A percentile compares a stretch with the other conserved stretches of the same genome.
Evolutionary conservation across 2,113 vertebrate species (phyloP).

Genomic region (Neoarius graeffei): DNA sequence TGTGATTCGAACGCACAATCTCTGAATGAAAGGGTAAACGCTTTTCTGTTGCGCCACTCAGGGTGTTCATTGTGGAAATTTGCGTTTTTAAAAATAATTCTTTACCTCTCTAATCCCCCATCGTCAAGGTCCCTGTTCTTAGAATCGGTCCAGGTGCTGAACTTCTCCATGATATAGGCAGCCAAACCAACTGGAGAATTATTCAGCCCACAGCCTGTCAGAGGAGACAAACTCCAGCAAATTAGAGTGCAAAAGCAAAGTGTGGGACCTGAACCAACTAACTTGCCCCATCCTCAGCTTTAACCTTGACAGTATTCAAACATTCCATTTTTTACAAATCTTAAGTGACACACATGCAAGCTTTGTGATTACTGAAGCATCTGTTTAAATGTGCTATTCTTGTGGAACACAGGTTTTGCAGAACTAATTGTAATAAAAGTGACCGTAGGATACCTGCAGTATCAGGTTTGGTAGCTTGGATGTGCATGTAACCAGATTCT

Average conservation of each 20-base stretch:
- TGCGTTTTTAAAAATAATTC: background rate
- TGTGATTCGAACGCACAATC: too few species aligned
- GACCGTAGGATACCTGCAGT: slow-evolving; percentile 73
- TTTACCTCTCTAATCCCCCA: slow-evolving; percentile 83
- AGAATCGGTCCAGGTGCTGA: slow-evolving; percentile 81
- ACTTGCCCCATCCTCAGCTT: background rate
- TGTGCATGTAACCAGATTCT: slow-evolving; percentile 83
- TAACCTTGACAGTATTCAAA: background rate
- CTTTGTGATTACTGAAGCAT: background rate
- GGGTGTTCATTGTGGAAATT: background rate
- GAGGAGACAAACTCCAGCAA: slow-evolving; percentile 2
- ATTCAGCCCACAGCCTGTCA: slow-evolving; percentile 81
- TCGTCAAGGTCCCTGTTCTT: slow-evolving; percentile 72
- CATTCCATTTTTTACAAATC: background rate
- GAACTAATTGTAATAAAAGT: background rate
- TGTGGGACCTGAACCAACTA: background rate
- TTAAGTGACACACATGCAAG: background rate
- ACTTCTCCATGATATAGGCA: slow-evolving; percentile 87
- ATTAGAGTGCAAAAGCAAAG: background rate
- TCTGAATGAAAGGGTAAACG: background rate
- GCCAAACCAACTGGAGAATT: slow-evolving; percentile 84
- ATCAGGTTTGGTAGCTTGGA: slow-evolving; percentile 88
- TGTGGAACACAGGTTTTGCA: background rate
- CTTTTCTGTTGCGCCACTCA: background rate
- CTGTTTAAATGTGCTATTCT: background rate